Conservation (phyloP, 1,140 invertebrate genomes). For the Holcopasites calliopsidis region DNA sequence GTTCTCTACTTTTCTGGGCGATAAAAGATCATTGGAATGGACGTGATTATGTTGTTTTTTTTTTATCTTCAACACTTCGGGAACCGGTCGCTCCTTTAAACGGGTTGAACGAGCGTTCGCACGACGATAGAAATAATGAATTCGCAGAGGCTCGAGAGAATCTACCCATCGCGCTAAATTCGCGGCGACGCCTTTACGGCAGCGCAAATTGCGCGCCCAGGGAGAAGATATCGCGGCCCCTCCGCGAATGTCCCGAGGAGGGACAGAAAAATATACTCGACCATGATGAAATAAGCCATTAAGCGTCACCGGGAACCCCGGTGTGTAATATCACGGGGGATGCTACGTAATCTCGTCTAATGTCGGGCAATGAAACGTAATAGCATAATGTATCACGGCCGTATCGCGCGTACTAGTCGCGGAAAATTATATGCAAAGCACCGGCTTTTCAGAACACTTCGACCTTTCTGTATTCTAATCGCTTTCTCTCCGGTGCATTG, state of each 20-base stretch:
- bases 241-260: neutral
- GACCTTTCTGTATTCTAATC: slow-evolving; percentile 4
- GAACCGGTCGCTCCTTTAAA: neutral
- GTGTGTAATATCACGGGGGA: slow-evolving; percentile 50
- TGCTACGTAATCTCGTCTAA: slow-evolving; percentile 62
- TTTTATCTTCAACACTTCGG: too few relatives aligned
- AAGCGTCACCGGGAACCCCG: slow-evolving; percentile 32
- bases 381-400: slow-evolving; percentile 54
- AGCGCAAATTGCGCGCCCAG: slow-evolving; percentile 18
- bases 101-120: neutral
- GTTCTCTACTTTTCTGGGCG: too few relatives aligned
- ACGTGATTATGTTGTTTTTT: too few relatives aligned
- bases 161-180: slow-evolving; percentile 7
- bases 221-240: neutral
- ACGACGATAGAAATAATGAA: slow-evolving; percentile 23
- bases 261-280: slow-evolving; percentile 30
- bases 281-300: slow-evolving; percentile 62
- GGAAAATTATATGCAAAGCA: slow-evolving; percentile 30
- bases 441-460: neutral
- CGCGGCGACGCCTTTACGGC: neutral
- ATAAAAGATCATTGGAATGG: too few relatives aligned
- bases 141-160: neutral
- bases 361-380: slow-evolving; percentile 62
- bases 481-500: neutral
- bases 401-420: slow-evolving; percentile 29